A percentile compares a stretch with the other conserved stretches of the same genome.
Evolutionary conservation across 1,140 invertebrate genomes (phyloP).

Genomic region (Procambarus clarkii): DNA sequence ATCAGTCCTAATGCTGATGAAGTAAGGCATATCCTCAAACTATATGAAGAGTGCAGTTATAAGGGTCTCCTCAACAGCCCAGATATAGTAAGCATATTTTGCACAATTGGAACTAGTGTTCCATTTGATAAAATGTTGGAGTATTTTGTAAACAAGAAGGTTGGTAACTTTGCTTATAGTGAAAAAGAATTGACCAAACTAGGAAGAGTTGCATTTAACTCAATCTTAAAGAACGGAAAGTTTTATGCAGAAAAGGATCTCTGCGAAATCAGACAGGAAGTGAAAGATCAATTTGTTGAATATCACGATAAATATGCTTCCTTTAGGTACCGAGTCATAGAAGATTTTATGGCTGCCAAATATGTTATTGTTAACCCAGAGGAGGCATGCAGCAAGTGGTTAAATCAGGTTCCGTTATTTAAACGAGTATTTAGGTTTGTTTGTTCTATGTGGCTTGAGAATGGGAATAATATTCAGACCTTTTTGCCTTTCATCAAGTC

Average conservation of each 20-base stretch:
- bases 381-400: constrained; percentile 16
- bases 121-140: not conserved
- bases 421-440: constrained; percentile 40
- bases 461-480: not conserved
- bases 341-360: constrained; percentile 30
- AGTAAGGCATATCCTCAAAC: not conserved
- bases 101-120: not conserved
- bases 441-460: constrained; percentile 13
- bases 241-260: constrained; percentile 3
- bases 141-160: not conserved
- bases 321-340: constrained; percentile 18
- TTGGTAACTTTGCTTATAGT: not conserved
- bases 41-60: not conserved
- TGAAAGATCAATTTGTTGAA: not conserved
- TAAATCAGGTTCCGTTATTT: not conserved
- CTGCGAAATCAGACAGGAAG: not conserved
- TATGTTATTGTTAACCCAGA: constrained; percentile 20
- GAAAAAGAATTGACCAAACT: constrained; percentile 11
- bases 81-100: constrained; percentile 17
- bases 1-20: not conserved
- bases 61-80: constrained; percentile 16
- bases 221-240: not conserved
- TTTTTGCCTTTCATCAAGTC: not conserved
- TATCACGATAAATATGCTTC: too few species aligned
- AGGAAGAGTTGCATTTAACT: not conserved